Conservation (phyloP, 2,797 vertebrate species). For the Silurus aristotelis region DNA sequence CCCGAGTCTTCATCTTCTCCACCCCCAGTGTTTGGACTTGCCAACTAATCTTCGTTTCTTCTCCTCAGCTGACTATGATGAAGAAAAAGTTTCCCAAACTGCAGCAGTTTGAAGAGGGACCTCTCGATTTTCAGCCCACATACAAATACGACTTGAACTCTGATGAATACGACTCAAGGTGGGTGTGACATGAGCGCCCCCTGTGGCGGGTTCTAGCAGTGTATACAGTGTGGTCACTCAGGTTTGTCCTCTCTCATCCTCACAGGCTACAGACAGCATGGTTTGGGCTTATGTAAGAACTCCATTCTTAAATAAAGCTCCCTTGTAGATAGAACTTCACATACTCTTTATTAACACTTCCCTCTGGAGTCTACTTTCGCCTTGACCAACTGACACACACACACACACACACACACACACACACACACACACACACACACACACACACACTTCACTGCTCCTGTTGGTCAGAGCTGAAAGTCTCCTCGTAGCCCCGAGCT, state of each 20-base stretch:
- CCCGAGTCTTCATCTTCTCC: no score
- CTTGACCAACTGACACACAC: not conserved
- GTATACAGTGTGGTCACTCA: not conserved
- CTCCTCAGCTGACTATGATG: slow-evolving; percentile 85
- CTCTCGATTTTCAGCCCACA: slow-evolving; percentile 89
- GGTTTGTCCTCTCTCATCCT: slow-evolving; percentile 57
- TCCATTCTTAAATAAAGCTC: slow-evolving; percentile 31
- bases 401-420: no score
- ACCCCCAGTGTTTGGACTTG: no score
- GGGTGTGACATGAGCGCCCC: slow-evolving; percentile 27
- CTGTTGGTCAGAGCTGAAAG: not conserved
- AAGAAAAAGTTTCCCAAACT: slow-evolving; percentile 82
- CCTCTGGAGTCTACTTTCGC: not conserved
- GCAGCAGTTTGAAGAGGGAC: slow-evolving; percentile 89
- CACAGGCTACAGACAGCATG: slow-evolving; percentile 81
- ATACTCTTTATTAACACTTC: slow-evolving; percentile 12
- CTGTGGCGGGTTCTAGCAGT: no score
- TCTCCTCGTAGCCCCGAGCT: not conserved
- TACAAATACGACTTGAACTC: slow-evolving; percentile 94
- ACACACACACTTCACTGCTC: not conserved
- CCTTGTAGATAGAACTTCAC: slow-evolving; percentile 4
- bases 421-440: no score
- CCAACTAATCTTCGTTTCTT: not conserved
- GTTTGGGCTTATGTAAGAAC: slow-evolving; percentile 85
- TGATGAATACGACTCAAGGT: slow-evolving; percentile 92